Evolutionary conservation across 2,888 invertebrate genomes (phyloP), one percentile per base, ranked within the genome.

Genomic region (Pyrochroa serraticornis): DNA sequence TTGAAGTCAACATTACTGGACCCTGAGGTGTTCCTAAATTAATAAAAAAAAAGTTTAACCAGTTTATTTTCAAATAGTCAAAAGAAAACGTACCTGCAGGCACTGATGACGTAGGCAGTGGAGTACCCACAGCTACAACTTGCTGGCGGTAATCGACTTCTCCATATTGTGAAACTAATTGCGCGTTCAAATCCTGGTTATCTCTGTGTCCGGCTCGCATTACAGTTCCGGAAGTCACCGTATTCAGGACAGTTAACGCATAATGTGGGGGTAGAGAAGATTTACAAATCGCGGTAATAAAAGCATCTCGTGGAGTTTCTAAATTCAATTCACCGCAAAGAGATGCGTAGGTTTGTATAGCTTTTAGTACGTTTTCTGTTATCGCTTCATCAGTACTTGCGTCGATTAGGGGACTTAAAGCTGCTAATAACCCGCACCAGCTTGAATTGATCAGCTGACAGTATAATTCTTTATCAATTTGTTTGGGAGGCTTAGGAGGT

Each of bases 221-320:
- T 61, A 67, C 75, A 9, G 82, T 80, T 46, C 85, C 85, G 62
- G 84, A 82, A 30, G 85, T 84, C 12, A 83, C 82, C 52, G 82
- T 83, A 71, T 86, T 91, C 62, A 96, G 83, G 38, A 96, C 92
- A 2, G 94, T 93, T 67, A 95, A 85, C 58, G 94, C 93, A 82
- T 97, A 97, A 81, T 95, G 94, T 0, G 95, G 95, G 0, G 97
- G 98, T 65, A 98, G 83, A 0, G 97, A 95, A n/a, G 93, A 92
- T 76, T 96, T 94, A 79, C 98, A 98, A 71, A 98, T 88, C 2
- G 97, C 92, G 41, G 93, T 92, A 39, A 97, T 91, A 75, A 96
- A 95, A 37, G 97, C 95, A 82, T 98, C 97, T 32, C 97, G 87
- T 0, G 95, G 93, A 9, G 86, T 85, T 38, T 86, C 84, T 67